phyloP scores from a whole-genome alignment of 2,113 vertebrate genomes.

The Clinocottus analis region DNA sequence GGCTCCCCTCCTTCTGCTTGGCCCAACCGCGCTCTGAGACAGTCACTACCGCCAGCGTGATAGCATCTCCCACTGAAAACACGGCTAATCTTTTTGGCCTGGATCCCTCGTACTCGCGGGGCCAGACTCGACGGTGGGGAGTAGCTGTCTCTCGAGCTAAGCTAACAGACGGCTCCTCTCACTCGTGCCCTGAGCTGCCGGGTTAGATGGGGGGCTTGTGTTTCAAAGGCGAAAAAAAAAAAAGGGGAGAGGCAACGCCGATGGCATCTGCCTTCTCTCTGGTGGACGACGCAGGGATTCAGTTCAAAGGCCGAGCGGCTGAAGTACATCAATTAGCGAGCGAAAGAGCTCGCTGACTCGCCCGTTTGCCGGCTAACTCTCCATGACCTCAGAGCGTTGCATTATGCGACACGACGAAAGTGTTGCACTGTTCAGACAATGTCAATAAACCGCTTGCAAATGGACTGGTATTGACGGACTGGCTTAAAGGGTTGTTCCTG shows the following conservation, averaged over 20 bases:
- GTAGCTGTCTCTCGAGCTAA: slow-evolving; percentile 67
- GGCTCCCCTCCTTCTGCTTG: slow-evolving; percentile 26
- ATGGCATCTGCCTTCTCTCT: slow-evolving; percentile 79
- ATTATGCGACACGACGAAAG: slow-evolving; percentile 56
- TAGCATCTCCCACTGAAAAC: slow-evolving; percentile 69
- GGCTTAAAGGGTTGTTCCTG: slow-evolving; percentile 64
- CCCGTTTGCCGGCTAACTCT: slow-evolving; percentile 60
- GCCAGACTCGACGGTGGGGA: slow-evolving; percentile 45
- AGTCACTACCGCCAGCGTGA: slow-evolving; percentile 43
- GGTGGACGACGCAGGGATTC: slow-evolving; percentile 71
- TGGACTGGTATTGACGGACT: slow-evolving; percentile 73
- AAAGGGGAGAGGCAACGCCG: slow-evolving; percentile 54
- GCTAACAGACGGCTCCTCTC: slow-evolving; percentile 84
- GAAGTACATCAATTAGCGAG: slow-evolving; percentile 81
- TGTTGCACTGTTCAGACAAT: slow-evolving; percentile 50
- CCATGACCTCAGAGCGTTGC: slow-evolving; percentile 74
- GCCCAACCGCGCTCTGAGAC: slow-evolving; percentile 24
- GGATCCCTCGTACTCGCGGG: slow-evolving; percentile 43
- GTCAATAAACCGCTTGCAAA: slow-evolving; percentile 67
- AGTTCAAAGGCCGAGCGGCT: slow-evolving; percentile 82
- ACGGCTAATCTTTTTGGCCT: slow-evolving; percentile 58
- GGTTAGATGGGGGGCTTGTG: slow-evolving; percentile 70
- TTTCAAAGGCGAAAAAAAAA: slow-evolving; percentile 80
- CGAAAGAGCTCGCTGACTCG: slow-evolving; percentile 51
- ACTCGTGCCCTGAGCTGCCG: slow-evolving; percentile 72